Percentiles rank a stretch among this genome's conserved stretches.
Evolutionary conservation across 2,113 vertebrate species (phyloP).

Genomic region (Gymnorhina tibicen): DNA sequence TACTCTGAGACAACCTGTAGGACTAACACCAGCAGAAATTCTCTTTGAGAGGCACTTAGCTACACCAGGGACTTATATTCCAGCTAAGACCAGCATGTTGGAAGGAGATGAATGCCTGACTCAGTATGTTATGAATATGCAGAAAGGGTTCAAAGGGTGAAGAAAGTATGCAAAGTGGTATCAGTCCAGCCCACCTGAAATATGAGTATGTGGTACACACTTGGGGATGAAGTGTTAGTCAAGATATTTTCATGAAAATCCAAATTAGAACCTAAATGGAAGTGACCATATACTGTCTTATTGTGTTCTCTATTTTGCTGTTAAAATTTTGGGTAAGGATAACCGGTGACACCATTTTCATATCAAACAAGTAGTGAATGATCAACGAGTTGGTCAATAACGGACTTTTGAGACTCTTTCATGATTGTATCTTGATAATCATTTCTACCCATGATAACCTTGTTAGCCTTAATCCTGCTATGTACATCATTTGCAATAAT

Average conservation of each 20-base stretch:
- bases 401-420: not conserved
- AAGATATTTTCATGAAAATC: not conserved
- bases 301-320: not conserved
- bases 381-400: not conserved
- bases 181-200: not conserved
- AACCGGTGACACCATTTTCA: not conserved
- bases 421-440: not conserved
- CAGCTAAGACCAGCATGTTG: not conserved
- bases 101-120: not conserved
- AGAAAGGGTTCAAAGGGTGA: not conserved
- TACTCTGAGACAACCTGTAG: not conserved
- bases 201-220: not conserved
- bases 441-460: not conserved
- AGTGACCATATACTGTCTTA: not conserved
- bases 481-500: not conserved
- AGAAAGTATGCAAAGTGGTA: not conserved
- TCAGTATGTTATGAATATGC: not conserved
- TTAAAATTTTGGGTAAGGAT: not conserved
- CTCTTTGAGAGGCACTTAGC: not conserved
- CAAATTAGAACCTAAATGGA: not conserved
- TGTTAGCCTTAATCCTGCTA: not conserved
- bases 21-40: not conserved
- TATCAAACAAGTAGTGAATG: not conserved
- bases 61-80: not conserved
- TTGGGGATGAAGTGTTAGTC: not conserved